Base-by-base conservation (phyloP, 2,113 vertebrate genomes). In the Chaetodon trifascialis region DNA sequence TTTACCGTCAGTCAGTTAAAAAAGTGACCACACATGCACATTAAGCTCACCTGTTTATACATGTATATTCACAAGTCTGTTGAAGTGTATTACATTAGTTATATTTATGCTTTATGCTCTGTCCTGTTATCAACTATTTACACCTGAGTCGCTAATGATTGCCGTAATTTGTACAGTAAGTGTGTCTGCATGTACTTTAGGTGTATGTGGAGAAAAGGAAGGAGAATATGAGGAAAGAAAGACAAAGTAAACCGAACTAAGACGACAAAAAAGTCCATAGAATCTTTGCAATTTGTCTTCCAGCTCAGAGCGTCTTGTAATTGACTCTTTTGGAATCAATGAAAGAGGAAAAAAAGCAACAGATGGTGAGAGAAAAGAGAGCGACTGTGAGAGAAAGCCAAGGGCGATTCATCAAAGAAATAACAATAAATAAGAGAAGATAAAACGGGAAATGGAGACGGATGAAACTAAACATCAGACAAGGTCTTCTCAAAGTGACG, bases 401-500 rank as follows among this genome's bases (percentile, higher is more conserved):
- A 62, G 76, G 67, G 73, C 73, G 52, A 66, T 81, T 56, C 85
- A 86, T 85, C 83, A 85, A 79, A 88, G n/a, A 56, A 69, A 68
- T 4, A 5, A 76, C 47, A 16, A 83, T n/a, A 74, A 76, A 83
- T 52, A 59, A 55, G 15, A 34, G 21, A 76, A 51, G 69, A 80
- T 51, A 23, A 49, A 14, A 14, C 30, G 46, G 38, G 11, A 44
- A 86, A 63, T 66, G n/a, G 73, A 77, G 60, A 70, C 71, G 3
- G 68, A 86, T 75, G 51, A 76, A 72, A 76, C 23, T 17, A 55
- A 81, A 76, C 68, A 69, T 63, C 71, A 52, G 17, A 40, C 86
- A 66, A 87, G 80, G 85, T 84, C 84, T 73, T 76, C 34, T 85
- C 55, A 76, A 82, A 87, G 87, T 76, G 36, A 30, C 73, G n/a